Evolutionary conservation across 1,140 invertebrate species (phyloP).

Genomic region (Drosophila nigromelanica): DNA sequence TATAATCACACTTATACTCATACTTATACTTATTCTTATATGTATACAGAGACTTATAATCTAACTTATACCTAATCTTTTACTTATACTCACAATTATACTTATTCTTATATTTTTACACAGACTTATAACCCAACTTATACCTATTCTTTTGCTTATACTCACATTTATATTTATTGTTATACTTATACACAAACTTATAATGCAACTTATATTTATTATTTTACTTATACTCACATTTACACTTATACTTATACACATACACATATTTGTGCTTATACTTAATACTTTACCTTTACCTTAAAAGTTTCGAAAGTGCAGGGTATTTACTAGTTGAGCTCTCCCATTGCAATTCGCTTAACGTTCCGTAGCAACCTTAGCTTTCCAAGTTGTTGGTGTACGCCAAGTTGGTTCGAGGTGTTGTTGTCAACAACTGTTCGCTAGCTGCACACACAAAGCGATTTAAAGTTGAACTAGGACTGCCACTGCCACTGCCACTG

Average conservation of each 20-base stretch:
- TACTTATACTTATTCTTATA: neutral
- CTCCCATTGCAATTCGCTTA: neutral
- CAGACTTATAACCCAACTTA: neutral
- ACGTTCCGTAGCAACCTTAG: constrained; percentile 28
- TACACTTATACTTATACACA: neutral
- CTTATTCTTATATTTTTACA: neutral
- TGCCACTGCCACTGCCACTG: neutral
- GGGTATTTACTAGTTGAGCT: neutral
- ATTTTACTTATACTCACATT: neutral
- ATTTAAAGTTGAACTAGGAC: constrained; percentile 10
- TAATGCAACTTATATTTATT: no score
- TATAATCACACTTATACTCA: neutral
- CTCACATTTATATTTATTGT: neutral
- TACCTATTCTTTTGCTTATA: neutral
- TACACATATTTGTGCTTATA: no score
- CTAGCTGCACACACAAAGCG: constrained; percentile 2
- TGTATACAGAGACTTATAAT: neutral
- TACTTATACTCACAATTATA: constrained; percentile 2
- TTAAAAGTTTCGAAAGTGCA: neutral
- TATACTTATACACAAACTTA: neutral
- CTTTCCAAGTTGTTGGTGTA: constrained; percentile 32
- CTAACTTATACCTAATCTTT: neutral
- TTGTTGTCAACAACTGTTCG: constrained; percentile 19
- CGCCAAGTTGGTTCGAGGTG: constrained; percentile 22
- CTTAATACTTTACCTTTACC: no score